Conservation (phyloP, 2,113 vertebrate species). For the Dissostichus mawsoni region DNA sequence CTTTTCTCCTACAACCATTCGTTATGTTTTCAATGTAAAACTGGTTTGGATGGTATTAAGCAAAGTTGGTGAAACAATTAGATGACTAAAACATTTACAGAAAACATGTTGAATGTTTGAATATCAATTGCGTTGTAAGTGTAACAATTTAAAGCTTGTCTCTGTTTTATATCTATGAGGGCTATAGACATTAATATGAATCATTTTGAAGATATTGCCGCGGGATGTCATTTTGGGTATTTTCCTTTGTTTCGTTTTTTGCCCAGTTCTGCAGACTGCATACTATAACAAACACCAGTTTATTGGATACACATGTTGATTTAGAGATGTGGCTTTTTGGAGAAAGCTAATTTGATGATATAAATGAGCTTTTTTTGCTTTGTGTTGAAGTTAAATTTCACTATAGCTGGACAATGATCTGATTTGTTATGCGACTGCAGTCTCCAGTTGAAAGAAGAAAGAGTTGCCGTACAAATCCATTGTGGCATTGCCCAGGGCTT, state of each 20-base stretch:
- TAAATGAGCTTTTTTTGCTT: neutral
- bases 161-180: neutral
- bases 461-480: slow-evolving; percentile 26
- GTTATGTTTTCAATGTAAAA: slow-evolving; percentile 17
- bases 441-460: slow-evolving; percentile 30
- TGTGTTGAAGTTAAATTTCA: neutral
- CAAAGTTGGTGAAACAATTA: slow-evolving; percentile 2
- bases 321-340: neutral
- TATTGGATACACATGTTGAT: neutral
- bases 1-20: neutral
- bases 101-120: neutral
- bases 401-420: neutral
- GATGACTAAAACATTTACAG: neutral
- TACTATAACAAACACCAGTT: neutral
- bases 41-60: neutral
- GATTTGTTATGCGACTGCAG: slow-evolving; percentile 6
- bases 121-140: neutral
- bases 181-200: neutral
- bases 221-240: neutral
- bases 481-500: slow-evolving; percentile 67
- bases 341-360: too few relatives aligned
- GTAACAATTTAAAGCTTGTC: neutral
- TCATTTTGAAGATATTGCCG: neutral
- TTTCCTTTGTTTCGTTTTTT: neutral
- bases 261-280: neutral